Conservation (phyloP, 2,797 vertebrate species). For the Pristis pectinata region DNA sequence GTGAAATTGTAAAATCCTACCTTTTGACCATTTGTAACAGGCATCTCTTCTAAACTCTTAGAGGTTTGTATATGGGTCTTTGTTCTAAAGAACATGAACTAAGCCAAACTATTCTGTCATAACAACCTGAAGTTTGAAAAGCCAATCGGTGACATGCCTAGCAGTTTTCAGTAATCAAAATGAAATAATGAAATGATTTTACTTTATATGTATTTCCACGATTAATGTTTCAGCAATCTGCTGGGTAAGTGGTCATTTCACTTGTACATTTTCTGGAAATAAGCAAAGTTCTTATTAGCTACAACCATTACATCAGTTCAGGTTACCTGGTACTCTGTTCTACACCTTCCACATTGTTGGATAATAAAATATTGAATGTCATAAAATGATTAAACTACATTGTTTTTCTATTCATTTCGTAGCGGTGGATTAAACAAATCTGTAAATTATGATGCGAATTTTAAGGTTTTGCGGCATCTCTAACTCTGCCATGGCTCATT, state of each 20-base stretch:
- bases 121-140: neutral
- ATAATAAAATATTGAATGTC: neutral
- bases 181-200: neutral
- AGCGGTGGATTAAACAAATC: neutral
- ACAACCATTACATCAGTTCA: neutral
- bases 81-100: neutral
- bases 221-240: conserved; percentile 29
- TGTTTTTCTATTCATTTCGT: neutral
- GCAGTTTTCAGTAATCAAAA: conserved; percentile 11
- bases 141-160: conserved; percentile 16
- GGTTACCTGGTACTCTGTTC: neutral
- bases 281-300: conserved; percentile 29
- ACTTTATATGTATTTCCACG: conserved; percentile 17
- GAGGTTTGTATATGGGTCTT: neutral
- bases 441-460: neutral
- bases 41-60: conserved; percentile 16
- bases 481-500: neutral
- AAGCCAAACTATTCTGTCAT: neutral
- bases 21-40: conserved; percentile 1
- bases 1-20: neutral
- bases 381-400: neutral
- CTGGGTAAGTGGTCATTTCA: conserved; percentile 22
- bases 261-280: conserved; percentile 30
- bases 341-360: neutral
- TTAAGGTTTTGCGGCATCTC: neutral